Evolutionary conservation across 2,797 vertebrate species (phyloP), one percentile per base, ranked within the genome.

Genomic region (Acanthopagrus latus): DNA sequence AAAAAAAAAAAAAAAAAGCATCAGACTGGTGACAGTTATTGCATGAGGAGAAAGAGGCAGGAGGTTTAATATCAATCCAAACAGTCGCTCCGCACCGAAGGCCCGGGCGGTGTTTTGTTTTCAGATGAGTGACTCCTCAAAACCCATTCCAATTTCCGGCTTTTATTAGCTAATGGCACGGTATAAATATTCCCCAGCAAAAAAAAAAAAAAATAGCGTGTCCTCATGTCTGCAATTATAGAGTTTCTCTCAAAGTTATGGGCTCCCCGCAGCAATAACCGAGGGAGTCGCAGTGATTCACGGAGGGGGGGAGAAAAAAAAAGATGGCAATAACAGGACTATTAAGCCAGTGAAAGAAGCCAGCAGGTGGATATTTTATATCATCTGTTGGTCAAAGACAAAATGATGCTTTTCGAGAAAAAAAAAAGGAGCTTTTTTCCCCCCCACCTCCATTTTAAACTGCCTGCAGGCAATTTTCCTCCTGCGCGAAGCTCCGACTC

Each of bases 321-420:
- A 59, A 43, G 20, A 5, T 6, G 56, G 50, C 59, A 78, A 76
- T 66, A 82, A 78, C 23, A 10, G 62, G 74, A 21, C 70, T 64
- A 80, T 87, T 76, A 78, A 63, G 58, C 63, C 46, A 55, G 69
- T 69, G 38, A 73, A 33, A 20, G 4, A 27, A 43, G 77, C 85
- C 76, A 47, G 83, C 67, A 75, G 85, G 72, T 71, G 59, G 71
- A 82, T 64, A 68, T 77, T 76, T 83, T 44, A 70, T 74, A 84
- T 81, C 18, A 54, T 67, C 67, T 50, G 74, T 75, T 76, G 84
- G 57, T 79, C 78, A 81, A 80, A 84, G 75, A 76, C 65, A 81
- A 79, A 86, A 73, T 64, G 27, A 60, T 46, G 69, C 46, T 25
- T 47, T 85, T 83, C 75, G 72, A 27, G 27, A 27, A 27, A 27